Base-by-base conservation (phyloP, 2,797 vertebrate genomes). In the Urosaurus nigricauda region DNA sequence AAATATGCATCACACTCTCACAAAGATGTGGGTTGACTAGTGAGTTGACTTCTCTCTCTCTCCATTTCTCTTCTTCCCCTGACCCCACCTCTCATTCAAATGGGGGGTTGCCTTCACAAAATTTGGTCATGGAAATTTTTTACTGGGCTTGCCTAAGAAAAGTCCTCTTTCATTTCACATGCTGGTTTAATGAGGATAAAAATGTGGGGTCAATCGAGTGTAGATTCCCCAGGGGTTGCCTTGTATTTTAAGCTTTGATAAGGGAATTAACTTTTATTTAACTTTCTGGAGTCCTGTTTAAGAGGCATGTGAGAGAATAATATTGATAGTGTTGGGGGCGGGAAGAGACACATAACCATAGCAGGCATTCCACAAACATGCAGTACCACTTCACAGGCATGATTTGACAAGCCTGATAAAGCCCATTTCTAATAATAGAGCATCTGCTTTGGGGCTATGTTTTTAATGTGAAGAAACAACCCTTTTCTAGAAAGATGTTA, bases 401-500 rank as follows among this genome's bases (percentile, higher is more conserved):
- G 51, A 87, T 29, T 53, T 26, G 47, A 80, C 78, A 58, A 24
- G 78, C 43, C 63, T 7, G 7, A 35, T 56, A 32, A 87, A 87
- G 87, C 77, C 79, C 88, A 0, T 53, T 77, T 32, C 77, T 84
- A 77, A 84, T 17, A 53, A 4, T 81, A 1, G 11, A 51, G 84
- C 17, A 40, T 14, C 65, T 29, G 40, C 21, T 40, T 81, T 81
- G 35, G 77, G 47, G 29, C 47, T n/a, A 17, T 8, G 32, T 71
- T 79, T 83, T 51, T 68, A 29, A 71, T 83, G 68, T 87, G 53
- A 79, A 60, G 53, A 90, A 89, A 51, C 1, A 0, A 19, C 71
- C 88, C 87, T 87, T 73, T 0, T 71, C 16, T 91, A 56, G 86
- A 89, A 68, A n/a, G 83, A 47, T 73, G 37, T 70, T 87, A 91